Conservation (phyloP, 2,888 invertebrate species). For the Gymnosoma rotundatum region DNA sequence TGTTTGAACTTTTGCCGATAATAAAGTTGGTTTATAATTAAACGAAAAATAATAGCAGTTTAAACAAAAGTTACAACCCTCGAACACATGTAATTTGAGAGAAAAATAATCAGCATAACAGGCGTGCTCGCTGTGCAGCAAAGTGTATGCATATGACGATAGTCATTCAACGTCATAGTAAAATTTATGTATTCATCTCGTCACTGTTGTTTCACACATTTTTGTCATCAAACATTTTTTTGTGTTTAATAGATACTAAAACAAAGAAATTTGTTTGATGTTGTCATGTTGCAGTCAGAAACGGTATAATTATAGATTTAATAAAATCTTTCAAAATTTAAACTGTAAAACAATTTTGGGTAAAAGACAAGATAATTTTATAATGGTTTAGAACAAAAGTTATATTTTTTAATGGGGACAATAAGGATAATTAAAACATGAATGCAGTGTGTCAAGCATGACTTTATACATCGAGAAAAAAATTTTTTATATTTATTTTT, state of each 20-base stretch:
- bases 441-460: no score
- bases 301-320: no score
- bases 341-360: no score
- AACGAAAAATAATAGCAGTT: slow-evolving; percentile 14
- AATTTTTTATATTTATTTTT: no score
- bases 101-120: slow-evolving; percentile 18
- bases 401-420: no score
- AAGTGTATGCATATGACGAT: slow-evolving; percentile 19
- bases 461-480: no score
- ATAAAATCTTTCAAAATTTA: no score
- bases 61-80: slow-evolving; percentile 11
- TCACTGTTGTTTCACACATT: neutral
- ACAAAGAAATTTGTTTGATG: neutral
- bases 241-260: neutral
- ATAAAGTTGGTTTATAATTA: slow-evolving; percentile 46
- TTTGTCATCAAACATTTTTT: neutral
- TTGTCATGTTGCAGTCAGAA: neutral
- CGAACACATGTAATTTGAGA: slow-evolving; percentile 25
- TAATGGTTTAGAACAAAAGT: no score
- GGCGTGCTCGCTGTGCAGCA: slow-evolving; percentile 11
- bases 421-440: no score
- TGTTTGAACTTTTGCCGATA: slow-evolving; percentile 68
- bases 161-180: slow-evolving; percentile 4
- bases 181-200: slow-evolving; percentile 10
- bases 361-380: no score